Conservation (phyloP, 2,888 invertebrate genomes). For the Cancer borealis region DNA sequence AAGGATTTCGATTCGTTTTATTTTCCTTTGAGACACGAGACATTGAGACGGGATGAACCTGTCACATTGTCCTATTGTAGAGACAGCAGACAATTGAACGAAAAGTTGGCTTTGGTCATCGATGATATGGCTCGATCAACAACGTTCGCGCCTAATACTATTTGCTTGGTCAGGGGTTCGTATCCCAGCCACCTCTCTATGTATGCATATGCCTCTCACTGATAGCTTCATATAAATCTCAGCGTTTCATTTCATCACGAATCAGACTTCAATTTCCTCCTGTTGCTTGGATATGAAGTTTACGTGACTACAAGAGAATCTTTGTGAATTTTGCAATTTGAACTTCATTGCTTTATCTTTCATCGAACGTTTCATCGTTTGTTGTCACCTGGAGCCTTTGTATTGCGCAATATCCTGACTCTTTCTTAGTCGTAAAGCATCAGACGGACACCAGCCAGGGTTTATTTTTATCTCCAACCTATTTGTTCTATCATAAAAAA, state of each 20-base stretch:
- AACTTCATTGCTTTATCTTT: neutral
- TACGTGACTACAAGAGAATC: neutral
- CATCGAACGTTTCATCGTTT: constrained; percentile 11
- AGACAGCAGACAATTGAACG: neutral
- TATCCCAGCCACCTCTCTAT: neutral
- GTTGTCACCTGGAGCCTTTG: constrained; percentile 13
- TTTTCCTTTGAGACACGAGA: neutral
- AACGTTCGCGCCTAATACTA: neutral
- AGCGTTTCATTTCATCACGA: neutral
- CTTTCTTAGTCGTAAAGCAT: neutral
- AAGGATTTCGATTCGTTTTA: neutral
- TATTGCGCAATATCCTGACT: neutral
- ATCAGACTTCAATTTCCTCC: neutral
- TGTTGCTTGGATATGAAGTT: neutral
- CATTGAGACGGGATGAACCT: neutral
- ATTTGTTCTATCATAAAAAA: constrained; percentile 4
- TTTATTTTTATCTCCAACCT: neutral
- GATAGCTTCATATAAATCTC: neutral
- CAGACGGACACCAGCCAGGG: neutral
- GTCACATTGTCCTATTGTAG: neutral
- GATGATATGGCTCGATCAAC: neutral
- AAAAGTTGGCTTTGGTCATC: neutral
- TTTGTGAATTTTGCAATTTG: neutral
- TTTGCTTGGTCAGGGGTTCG: neutral
- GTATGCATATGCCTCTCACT: neutral